Evolutionary conservation across 2,113 vertebrate genomes (phyloP), one percentile per base, ranked within the genome.

Genomic region (Scytalopus superciliaris): DNA sequence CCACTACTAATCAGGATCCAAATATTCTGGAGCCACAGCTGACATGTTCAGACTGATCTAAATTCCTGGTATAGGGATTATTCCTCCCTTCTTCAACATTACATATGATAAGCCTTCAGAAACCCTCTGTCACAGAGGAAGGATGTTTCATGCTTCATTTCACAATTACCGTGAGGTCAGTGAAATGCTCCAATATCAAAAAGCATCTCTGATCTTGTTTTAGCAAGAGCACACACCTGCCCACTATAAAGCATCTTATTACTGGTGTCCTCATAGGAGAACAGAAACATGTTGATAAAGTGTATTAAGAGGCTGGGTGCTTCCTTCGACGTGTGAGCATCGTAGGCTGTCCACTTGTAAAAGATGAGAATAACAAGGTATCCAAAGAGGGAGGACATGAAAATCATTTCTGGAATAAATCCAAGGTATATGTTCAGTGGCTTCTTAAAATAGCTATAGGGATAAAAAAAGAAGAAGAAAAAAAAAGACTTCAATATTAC

Each of bases 281-380:
- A 99, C 53, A 99, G 98, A 95, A 99, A 99, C 99, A 99, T 99
- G 97, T 99, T 99, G 95, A 99, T 99, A 74, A 99, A 99, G 93
- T 99, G 98, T 56, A 99, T 99, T 94, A 99, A 98, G 69, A 99
- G 98, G 92, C 99, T 99, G 0, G 99, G 99, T 9, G 99, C 99
- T 5, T 98, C 97, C 94, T 89, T 98, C 10, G 99, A 99, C 1
- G 94, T 98, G 42, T 30, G 57, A 6, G 97, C 99, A 35, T 99
- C 94, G 0, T 99, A 99, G 5, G 98, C 98, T 4, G 98, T 81
- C 99, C 99, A 99, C 52, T 99, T 99, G 84, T 99, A 99, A 93
- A 99, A 99, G 94, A 99, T 98, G 40, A 99, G 98, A 84, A 99
- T 98, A 76, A 98, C 98, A 23, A 99, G 98, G 93, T 99, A 99